Base-by-base conservation (phyloP, 2,113 vertebrate species). In the Gobiocypris rarus region DNA sequence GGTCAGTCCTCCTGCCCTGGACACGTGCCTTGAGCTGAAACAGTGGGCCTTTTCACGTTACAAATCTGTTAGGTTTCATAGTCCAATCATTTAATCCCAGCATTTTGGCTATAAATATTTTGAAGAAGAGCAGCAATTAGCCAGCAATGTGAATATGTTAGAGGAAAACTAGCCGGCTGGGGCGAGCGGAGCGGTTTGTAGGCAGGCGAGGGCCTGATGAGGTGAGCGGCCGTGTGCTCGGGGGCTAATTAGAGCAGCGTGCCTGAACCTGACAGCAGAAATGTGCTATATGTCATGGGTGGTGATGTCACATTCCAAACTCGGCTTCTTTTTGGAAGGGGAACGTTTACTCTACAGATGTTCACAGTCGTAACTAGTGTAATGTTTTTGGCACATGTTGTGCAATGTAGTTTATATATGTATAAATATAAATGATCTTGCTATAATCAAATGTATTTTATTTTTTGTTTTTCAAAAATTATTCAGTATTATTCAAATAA, bases 241-340 rank as follows among this genome's bases (percentile, higher is more conserved):
- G 50, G 70, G 34, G 45, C 74, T 79, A 58, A 77, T 67, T 58
- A 58, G 45, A 79, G 83, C 65, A 38, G 43, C 83, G 17, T 85
- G 87, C 74, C 59, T 81, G 70, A 85, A 86, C 87, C 85, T 86
- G 87, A 84, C n/a, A 26, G 73, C 24, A 83, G 75, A 83, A 88
- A 88, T 88, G 85, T 81, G 69, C 69, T 34, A 75, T 50, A 61
- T 80, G 79, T 71, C 24, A 3, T n/a, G n/a, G n/a, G 26, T 28
- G 52, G 69, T 83, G 79, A 76, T 83, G 82, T 85, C 59, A 83
- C 69, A 52, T 67, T 61, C 65, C 54, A 13, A 50, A 19, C 22
- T 79, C 38, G 38, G 22, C 70, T 73, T 24, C 38, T 48, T 50
- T 73, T 13, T 61, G 13, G 58, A 41, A 45, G 10, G 56, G 9